Base-by-base conservation (phyloP, 2,113 vertebrate genomes). In the Rattus rattus region DNA sequence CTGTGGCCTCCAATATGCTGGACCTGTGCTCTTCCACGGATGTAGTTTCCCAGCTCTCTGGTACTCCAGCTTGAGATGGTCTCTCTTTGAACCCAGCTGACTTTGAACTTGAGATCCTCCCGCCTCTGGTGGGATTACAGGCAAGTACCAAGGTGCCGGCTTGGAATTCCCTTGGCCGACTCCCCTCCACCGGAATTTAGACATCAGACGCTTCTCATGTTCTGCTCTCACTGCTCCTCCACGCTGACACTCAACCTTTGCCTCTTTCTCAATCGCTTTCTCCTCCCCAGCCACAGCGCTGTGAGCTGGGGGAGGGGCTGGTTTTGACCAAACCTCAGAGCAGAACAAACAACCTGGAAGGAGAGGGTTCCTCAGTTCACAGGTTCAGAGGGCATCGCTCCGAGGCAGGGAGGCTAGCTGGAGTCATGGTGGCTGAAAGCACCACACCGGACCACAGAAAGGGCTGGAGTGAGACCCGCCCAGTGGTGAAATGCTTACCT, bases 231-330 rank as follows among this genome's bases (percentile, higher is more conserved):
- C 39, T 33, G 77, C 59, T 65, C 10, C 1, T 28, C 59, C 52
- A 13, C 0, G 0, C 56, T 69, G 24, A 76, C 10, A 8, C 54
- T 17, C 2, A 1, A 12, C 36, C 63, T 9, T 77, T 81, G 39
- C 59, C 69, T 14, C 67, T 30, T 20, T 80, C 33, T 52, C 14
- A 26, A 26, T 1, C 12, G 7, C 26, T 28, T 2, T 65, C 47
- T 86, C 54, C 81, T 5, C n/a, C 43, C 52, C 65, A 20, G 70
- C n/a, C 14, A 33, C 43, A 43, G 43, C 43, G 43, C 43, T 43
- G 43, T 43, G 43, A 43, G 43, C 72, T 59, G 36, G 6, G 24
- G 52, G 33, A 0, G 33, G 77, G 30, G 36, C 22, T 39, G 14
- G 10, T 83, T 59, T 61, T 39, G 24, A 85, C 13, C 24, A 63